Base-by-base conservation (phyloP, 2,113 vertebrate species). In the Osmerus mordax region DNA sequence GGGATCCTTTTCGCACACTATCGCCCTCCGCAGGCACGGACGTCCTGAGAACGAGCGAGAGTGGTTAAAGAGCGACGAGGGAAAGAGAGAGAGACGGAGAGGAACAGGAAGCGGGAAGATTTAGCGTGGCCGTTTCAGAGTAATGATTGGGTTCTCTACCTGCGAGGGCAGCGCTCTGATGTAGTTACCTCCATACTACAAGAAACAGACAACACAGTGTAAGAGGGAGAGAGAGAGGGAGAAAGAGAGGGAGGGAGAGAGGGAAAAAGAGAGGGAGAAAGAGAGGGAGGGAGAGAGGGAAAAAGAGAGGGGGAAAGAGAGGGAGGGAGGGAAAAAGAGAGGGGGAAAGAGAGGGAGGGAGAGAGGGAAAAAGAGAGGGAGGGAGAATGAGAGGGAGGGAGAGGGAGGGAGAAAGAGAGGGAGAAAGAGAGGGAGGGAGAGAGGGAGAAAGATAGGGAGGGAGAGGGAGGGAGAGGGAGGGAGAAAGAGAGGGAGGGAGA, bases 141-240 rank as follows among this genome's bases (percentile, higher is more conserved):
- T 60, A 77, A 61, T 68, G 78, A 64, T 54, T 61, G 32, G 41
- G 69, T 83, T 84, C 74, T 88, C 84, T 89, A 89, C 86, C 87
- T 89, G 87, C 63, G 75, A 75, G 70, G 84, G 80, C 77, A 83
- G 75, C 70, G 81, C 59, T 82, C 80, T 80, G 84, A 86, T 65
- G 85, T 85, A 87, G 86, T 82, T 86, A 87, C 77, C 84, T 81
- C 87, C 87, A 81, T 85, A 85, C 84, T 87, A 87, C 65, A 89
- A 86, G 63, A 87, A 83, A 89, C 79, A 87, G 23, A 88, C 77
- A 86, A 84, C 72, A 86, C 55, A 83, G 69, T 55, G 67, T 85
- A 63, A 87, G 83, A 11, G 21, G 89, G 47, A 75, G 76, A 71
- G 19, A 13, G 67, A 58, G 28, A 51, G 41, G 9, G 41, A 7